phyloP scores from a whole-genome alignment of 2,888 invertebrate species.

The Andricus curvator region DNA sequence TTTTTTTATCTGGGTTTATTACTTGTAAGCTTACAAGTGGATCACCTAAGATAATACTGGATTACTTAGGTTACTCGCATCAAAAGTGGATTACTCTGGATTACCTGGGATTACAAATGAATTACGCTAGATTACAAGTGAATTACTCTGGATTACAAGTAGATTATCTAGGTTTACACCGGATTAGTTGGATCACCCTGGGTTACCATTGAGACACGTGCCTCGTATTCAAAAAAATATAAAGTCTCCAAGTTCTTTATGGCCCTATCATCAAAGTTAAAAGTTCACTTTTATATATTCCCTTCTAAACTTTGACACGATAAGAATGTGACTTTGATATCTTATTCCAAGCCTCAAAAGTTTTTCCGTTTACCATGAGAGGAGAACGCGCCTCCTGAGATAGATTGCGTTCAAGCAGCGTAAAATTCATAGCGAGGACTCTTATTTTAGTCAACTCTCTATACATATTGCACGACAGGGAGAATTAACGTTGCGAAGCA shows the following conservation, averaged over 20 bases:
- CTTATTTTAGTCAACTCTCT: background rate
- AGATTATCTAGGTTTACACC: too few relatives aligned
- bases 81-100: too few relatives aligned
- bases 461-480: slow-evolving; percentile 5
- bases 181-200: too few relatives aligned
- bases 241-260: background rate
- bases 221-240: too few relatives aligned
- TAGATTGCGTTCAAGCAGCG: slow-evolving; percentile 9
- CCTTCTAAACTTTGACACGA: background rate
- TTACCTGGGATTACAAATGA: too few relatives aligned
- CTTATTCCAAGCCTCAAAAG: slow-evolving; percentile 5
- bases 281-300: background rate
- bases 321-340: background rate
- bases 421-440: slow-evolving; percentile 6
- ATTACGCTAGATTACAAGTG: too few relatives aligned
- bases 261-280: background rate
- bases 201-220: too few relatives aligned
- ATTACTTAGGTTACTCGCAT: too few relatives aligned
- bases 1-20: too few relatives aligned
- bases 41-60: too few relatives aligned
- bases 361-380: background rate
- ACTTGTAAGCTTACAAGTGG: too few relatives aligned
- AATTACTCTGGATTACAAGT: too few relatives aligned
- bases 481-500: slow-evolving; percentile 23
- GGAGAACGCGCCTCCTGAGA: background rate